A percentile compares a stretch with the other conserved stretches of the same genome.
These are phyloP conservation scores for Borostomias antarcticus DNA, from an alignment of 2,797 vertebrate species.

Conservation along the genomic window DNA sequence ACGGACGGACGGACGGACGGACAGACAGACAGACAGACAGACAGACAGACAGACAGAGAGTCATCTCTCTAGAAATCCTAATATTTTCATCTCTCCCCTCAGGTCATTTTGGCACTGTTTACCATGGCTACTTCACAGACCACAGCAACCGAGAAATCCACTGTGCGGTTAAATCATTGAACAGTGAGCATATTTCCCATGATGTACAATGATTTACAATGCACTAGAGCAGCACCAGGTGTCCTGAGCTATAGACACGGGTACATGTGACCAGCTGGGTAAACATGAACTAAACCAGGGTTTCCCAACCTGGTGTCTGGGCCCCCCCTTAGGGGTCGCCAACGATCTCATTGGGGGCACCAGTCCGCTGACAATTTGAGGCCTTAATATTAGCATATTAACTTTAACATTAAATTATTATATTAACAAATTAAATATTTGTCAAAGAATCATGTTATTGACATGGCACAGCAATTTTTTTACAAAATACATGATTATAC, in stretches of 20 bases:
- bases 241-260: neutral
- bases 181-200: constrained; percentile 79
- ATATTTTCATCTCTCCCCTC: too few relatives aligned
- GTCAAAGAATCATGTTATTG: too few relatives aligned
- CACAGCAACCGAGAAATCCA: constrained; percentile 80
- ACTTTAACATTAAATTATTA: too few relatives aligned
- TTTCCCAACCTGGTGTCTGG: too few relatives aligned
- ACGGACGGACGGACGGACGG: too few relatives aligned
- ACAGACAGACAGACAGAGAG: neutral
- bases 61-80: too few relatives aligned
- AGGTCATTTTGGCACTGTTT: constrained; percentile 98
- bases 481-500: too few relatives aligned
- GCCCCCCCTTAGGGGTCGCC: too few relatives aligned
- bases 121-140: constrained; percentile 89
- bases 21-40: neutral
- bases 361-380: too few relatives aligned
- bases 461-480: too few relatives aligned
- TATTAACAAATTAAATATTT: too few relatives aligned
- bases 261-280: constrained; percentile 9
- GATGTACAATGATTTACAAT: neutral
- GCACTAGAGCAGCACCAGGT: neutral
- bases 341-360: neutral
- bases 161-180: constrained; percentile 95
- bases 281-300: neutral
- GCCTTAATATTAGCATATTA: too few relatives aligned